Base-by-base conservation (phyloP, 1,140 invertebrate genomes). In the Zaprionus ghesquierei region DNA sequence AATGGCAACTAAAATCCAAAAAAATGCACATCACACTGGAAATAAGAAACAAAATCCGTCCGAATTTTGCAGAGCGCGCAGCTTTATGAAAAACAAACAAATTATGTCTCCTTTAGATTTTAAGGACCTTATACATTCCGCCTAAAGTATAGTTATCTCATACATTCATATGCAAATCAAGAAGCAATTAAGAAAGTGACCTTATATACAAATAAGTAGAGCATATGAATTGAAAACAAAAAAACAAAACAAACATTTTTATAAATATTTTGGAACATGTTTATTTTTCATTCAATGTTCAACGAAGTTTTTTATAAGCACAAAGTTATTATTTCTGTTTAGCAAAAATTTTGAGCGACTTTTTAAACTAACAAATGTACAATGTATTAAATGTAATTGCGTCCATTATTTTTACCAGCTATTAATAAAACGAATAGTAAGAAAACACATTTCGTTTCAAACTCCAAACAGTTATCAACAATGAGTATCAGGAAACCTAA, bases 171-270 rank as follows among this genome's bases (percentile, higher is more conserved):
- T 81, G 62, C 58, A 56, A 66, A 71, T 49, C 35, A 75, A 80
- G 55, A 71, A 46, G 35, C 59, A 63, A 63, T 80, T 77, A 75
- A 61, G 69, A 87, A n/a, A 89, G 84, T 89, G 84, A 89, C 84
- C 84, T 89, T 89, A 89, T 89, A 89, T 78, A 64, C 70, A 71
- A 61, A 44, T 89, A 89, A 89, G 84, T 80, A 81, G 58, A 69
- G 53, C 74, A 80, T 73, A 77, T 64, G 51, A 44, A 63, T 58
- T 55, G 35, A 56, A 58, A 77, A 58, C 51, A 54, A 44, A 55
- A 15, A 44, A 25, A 54, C 55, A 35, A n/a, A 55, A 27, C 12
- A 51, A 23, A 63, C 70, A 50, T 62, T 70, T 84, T 70, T 60
- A 59, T 65, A 82, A 29, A 56, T 70, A 29, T 61, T 82, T 79